Evolutionary conservation across 2,888 invertebrate genomes (phyloP).

Genomic region (Anoplius nigerrimus): DNA sequence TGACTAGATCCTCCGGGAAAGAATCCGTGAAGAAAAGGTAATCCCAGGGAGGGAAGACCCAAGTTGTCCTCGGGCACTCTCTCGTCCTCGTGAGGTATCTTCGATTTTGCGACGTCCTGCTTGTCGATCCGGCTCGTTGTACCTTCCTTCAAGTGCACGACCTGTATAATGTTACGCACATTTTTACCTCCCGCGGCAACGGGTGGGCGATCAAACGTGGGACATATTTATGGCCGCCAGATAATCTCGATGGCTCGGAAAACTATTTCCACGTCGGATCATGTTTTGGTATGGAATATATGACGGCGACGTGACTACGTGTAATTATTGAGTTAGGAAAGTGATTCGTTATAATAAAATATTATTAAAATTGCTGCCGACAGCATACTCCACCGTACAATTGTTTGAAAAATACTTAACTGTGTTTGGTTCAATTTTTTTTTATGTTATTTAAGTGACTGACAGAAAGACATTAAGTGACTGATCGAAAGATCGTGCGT

Average conservation of each 20-base stretch:
- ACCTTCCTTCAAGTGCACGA: conserved; percentile 12
- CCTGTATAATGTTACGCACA: conserved; percentile 13
- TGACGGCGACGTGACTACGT: neutral
- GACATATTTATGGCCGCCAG: neutral
- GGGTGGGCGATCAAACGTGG: neutral
- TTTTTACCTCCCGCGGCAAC: neutral
- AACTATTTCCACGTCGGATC: neutral
- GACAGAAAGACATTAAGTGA: too few relatives aligned
- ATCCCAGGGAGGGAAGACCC: conserved; percentile 42
- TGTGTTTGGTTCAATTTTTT: too few relatives aligned
- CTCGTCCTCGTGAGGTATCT: conserved; percentile 50
- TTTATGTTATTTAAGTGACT: too few relatives aligned
- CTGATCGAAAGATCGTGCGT: too few relatives aligned
- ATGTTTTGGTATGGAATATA: neutral
- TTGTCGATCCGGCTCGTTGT: neutral
- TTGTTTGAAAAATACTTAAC: too few relatives aligned
- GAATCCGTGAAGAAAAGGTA: conserved; percentile 60
- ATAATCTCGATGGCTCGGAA: neutral
- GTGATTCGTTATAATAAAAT: too few relatives aligned
- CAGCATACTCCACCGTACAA: too few relatives aligned
- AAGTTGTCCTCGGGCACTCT: conserved; percentile 65
- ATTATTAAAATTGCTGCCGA: too few relatives aligned
- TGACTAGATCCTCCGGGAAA: conserved; percentile 67
- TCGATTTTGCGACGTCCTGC: conserved; percentile 46
- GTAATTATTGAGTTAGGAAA: too few relatives aligned